Conservation (phyloP, 2,113 vertebrate genomes). For the Antigone vipio region DNA sequence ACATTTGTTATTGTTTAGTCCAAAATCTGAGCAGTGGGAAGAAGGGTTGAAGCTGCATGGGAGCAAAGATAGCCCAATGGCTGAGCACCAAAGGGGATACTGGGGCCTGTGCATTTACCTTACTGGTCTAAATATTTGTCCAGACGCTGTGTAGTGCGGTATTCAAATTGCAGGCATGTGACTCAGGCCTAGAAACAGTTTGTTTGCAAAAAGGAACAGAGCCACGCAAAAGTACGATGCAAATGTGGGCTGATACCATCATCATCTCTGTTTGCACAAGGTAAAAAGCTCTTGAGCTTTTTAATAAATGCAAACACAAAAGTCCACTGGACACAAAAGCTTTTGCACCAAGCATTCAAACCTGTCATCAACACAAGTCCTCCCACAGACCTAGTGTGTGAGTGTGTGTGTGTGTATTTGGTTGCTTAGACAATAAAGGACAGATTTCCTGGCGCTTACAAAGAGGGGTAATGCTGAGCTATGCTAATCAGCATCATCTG, state of each 20-base stretch:
- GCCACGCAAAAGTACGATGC: neutral
- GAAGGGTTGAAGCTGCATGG: neutral
- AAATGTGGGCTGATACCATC: neutral
- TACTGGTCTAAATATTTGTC: neutral
- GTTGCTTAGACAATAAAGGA: slow-evolving; percentile 47
- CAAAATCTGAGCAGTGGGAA: neutral
- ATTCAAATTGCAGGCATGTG: neutral
- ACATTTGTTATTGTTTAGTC: neutral
- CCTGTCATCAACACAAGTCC: neutral
- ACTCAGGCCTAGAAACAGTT: slow-evolving; percentile 8
- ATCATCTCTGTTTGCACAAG: neutral
- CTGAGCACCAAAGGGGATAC: neutral
- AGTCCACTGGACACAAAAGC: neutral
- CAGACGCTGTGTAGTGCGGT: neutral
- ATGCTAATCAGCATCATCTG: slow-evolving; percentile 59
- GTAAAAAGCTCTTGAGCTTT: neutral
- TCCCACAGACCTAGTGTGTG: neutral
- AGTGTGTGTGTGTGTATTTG: neutral
- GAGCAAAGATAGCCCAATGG: neutral
- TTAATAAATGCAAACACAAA: neutral
- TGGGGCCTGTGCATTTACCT: neutral
- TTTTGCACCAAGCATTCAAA: neutral
- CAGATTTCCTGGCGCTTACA: slow-evolving; percentile 27
- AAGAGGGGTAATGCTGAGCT: slow-evolving; percentile 27
- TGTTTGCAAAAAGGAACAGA: neutral